Base-by-base conservation (phyloP, 2,797 vertebrate species). In the Mastacembelus armatus region DNA sequence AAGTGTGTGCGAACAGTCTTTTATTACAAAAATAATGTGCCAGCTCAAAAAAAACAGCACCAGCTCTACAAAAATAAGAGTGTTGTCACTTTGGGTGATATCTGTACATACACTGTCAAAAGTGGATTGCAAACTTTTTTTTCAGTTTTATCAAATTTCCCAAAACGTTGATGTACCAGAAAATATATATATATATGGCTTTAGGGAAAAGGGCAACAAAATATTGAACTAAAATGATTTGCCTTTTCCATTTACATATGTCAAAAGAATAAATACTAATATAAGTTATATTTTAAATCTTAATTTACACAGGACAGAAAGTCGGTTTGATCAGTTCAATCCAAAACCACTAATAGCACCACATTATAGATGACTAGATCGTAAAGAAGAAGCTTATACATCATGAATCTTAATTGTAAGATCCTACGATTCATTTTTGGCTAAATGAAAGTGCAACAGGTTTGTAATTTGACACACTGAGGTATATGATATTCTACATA, bases 1-100 rank as follows among this genome's bases (percentile, higher is more conserved):
- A 44, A 22, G 18, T 39, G 45, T 43, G 51, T 51, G 30, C 68
- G 81, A 84, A 78, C 69, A n/a, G 52, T 65, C 1, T 85, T 93
- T 92, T 91, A 92, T 92, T 92, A 92, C 47, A 89, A 93, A 94
- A 93, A 92, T 90, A 91, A 84, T 42, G 69, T 78, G 63, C 71
- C 69, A 73, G 63, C 38, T 60, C 52, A 38, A 74, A 36, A 63
- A 73, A 50, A 74, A 66, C 32, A 50, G 63, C 66, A 77, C 65
- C 21, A 40, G 15, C 51, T 68, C 50, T 66, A 19, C 18, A 51
- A 61, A 77, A 47, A 61, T 29, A 66, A 49, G 26, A 29, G 60
- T 44, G 16, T 36, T 72, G 74, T 87, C 80, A 83, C 65, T 78
- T 81, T 12, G 60, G 65, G 79, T 74, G 24, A 32, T 70, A 27